Conservation (phyloP, 2,888 invertebrate species). For the Parapristionchus giblindavisi region DNA sequence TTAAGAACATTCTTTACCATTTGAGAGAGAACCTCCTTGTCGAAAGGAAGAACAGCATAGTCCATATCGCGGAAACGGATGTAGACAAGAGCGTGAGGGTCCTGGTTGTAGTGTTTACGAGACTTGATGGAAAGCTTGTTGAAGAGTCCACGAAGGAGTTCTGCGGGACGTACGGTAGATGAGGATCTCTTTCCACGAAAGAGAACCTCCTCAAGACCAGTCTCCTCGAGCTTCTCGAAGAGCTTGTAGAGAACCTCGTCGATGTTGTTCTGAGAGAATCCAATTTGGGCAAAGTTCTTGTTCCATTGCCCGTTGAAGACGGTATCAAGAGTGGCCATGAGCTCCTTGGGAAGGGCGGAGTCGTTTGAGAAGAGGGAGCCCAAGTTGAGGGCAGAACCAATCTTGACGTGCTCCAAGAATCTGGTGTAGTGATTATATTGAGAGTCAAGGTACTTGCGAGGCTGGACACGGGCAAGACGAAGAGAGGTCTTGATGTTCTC, state of each 20-base stretch:
- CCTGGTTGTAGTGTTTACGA: constrained; percentile 40
- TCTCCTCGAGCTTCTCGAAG: constrained; percentile 44
- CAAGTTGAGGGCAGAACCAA: constrained; percentile 50
- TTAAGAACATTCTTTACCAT: constrained; percentile 11
- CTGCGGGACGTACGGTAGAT: constrained; percentile 21
- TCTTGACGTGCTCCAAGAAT: constrained; percentile 46
- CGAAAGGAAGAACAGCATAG: constrained; percentile 54
- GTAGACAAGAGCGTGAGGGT: constrained; percentile 50
- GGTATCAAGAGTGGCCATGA: constrained; percentile 45
- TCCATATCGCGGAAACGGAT: constrained; percentile 59
- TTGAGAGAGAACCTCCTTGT: constrained; percentile 41
- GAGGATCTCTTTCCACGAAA: constrained; percentile 49
- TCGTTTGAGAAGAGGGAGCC: constrained; percentile 57
- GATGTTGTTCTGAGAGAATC: constrained; percentile 54
- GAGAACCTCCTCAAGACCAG: constrained; percentile 49
- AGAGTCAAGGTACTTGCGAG: constrained; percentile 42
- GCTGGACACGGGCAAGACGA: constrained; percentile 42
- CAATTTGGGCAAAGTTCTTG: constrained; percentile 49
- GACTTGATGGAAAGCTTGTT: constrained; percentile 53
- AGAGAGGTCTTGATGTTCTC: constrained; percentile 29
- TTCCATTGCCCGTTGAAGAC: constrained; percentile 53
- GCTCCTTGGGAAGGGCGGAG: constrained; percentile 47
- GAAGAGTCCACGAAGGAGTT: constrained; percentile 49
- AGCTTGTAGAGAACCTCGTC: constrained; percentile 48
- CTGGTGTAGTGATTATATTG: constrained; percentile 49